Percentiles rank a stretch among this genome's conserved stretches.
These are phyloP conservation scores for Drosophila repletoides DNA, from an alignment of 1,140 invertebrate species.

Conservation along the genomic window DNA sequence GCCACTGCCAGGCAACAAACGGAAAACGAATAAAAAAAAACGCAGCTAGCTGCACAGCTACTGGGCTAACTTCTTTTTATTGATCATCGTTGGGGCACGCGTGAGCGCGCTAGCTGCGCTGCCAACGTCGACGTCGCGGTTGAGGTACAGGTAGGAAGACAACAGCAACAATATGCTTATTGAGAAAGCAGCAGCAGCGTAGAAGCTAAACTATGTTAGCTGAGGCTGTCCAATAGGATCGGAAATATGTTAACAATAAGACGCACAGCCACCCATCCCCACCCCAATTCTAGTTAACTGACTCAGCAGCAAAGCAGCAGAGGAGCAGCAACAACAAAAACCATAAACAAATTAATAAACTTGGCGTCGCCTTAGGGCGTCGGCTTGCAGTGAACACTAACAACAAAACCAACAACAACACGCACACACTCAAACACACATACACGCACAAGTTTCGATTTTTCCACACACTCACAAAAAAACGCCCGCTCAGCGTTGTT, in stretches of 20 bases:
- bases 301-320: conserved; percentile 4
- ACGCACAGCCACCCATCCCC: conserved; percentile 4
- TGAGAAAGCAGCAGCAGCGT: not conserved
- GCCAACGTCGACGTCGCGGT: conserved; percentile 8
- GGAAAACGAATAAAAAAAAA: conserved; percentile 23
- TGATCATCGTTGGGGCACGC: conserved; percentile 28
- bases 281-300: conserved; percentile 15
- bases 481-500: conserved; percentile 69
- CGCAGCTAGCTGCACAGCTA: conserved; percentile 26
- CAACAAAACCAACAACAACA: conserved; percentile 71
- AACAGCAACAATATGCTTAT: conserved; percentile 16
- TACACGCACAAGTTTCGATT: conserved; percentile 53
- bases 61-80: conserved; percentile 40
- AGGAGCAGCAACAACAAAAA: conserved; percentile 3
- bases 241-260: conserved; percentile 1
- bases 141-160: not conserved
- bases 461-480: conserved; percentile 62
- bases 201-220: not conserved
- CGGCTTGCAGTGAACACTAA: conserved; percentile 54
- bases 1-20: too few relatives aligned
- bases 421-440: conserved; percentile 30
- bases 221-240: conserved; percentile 54
- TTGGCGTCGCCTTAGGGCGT: conserved; percentile 68
- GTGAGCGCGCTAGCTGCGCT: not conserved
- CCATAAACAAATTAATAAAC: conserved; percentile 61